Base-by-base conservation (phyloP, 1,140 invertebrate species). In the Trachelipus rathkii region DNA sequence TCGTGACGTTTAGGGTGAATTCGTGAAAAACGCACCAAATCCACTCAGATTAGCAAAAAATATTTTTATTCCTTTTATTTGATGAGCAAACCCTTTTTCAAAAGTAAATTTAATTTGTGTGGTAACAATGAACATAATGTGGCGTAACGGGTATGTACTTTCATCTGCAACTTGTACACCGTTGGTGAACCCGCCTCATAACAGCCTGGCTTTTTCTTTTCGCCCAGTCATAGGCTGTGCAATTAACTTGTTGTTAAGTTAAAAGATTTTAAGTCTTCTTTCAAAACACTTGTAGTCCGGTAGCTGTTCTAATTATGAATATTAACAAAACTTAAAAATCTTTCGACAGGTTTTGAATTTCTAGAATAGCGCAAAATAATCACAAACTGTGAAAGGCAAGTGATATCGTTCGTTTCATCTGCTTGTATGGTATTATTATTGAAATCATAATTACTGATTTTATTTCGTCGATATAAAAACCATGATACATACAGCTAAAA, bases 401-500 rank as follows among this genome's bases (percentile, higher is more conserved):
- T 75, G 21, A 13, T 77, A 70, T 77, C 53, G 71, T 68, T 23
- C 21, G 44, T 79, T 70, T 50, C 71, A 77, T 46, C 76, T 67
- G 46, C 72, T 75, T 70, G 44, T 21, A 68, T 21, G 72, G 24
- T 44, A 60, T 69, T 72, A 21, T 21, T 46, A 71, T 44, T 13
- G 0, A 50, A 10, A 72, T 77, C 33, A 19, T 10, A 78, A 73
- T 13, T 81, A 0, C 77, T 79, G 2, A 11, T 46, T 44, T 72
- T 44, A 11, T 33, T 44, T 72, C 0, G 19, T 44, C 71, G 43
- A 23, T 66, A 7, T 66, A 66, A 5, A 66, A n/a, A n/a, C n/a
- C 7, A 3, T 66, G 60, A 66, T n/a, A 66, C 60, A 66, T 66
- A n/a, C n/a, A n/a, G n/a, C n/a, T n/a, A n/a, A n/a, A n/a, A n/a